These are phyloP conservation scores for Porites evermanni DNA, from an alignment of 92 coral and sea anemone species.

Conservation along the genomic window DNA sequence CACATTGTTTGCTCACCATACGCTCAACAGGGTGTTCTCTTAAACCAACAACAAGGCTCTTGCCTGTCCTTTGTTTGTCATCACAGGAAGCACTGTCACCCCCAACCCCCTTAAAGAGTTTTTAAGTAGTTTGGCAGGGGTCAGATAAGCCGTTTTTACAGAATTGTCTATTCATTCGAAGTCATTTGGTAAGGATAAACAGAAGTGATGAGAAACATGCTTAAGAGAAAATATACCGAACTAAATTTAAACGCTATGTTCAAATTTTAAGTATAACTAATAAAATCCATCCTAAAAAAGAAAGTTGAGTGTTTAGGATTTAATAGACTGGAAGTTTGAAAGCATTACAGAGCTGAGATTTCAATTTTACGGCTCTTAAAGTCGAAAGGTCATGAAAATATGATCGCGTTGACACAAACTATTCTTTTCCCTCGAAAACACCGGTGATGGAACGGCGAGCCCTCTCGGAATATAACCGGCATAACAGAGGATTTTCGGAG, in stretches of 20 bases:
- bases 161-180: slow-evolving; percentile 51
- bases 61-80: slow-evolving; percentile 52
- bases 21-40: slow-evolving; percentile 43
- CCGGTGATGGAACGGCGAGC: not conserved
- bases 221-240: not conserved
- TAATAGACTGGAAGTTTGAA: not conserved
- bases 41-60: slow-evolving; percentile 42
- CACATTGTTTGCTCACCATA: slow-evolving; percentile 38
- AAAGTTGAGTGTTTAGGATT: not conserved
- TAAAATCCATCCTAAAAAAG: not conserved
- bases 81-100: slow-evolving; percentile 47
- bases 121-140: slow-evolving; percentile 56
- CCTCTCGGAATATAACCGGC: slow-evolving; percentile 19
- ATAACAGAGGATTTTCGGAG: slow-evolving; percentile 8
- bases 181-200: slow-evolving; percentile 56
- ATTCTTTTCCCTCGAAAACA: slow-evolving; percentile 2
- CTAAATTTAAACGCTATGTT: too few relatives aligned
- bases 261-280: not conserved
- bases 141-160: slow-evolving; percentile 40
- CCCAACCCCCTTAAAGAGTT: slow-evolving; percentile 60
- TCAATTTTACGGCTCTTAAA: not conserved
- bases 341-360: not conserved
- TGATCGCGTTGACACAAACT: not conserved
- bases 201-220: slow-evolving; percentile 37
- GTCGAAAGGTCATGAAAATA: slow-evolving; percentile 29